phyloP scores from a whole-genome alignment of 1,140 invertebrate species.

The Steinernema feltiae region DNA sequence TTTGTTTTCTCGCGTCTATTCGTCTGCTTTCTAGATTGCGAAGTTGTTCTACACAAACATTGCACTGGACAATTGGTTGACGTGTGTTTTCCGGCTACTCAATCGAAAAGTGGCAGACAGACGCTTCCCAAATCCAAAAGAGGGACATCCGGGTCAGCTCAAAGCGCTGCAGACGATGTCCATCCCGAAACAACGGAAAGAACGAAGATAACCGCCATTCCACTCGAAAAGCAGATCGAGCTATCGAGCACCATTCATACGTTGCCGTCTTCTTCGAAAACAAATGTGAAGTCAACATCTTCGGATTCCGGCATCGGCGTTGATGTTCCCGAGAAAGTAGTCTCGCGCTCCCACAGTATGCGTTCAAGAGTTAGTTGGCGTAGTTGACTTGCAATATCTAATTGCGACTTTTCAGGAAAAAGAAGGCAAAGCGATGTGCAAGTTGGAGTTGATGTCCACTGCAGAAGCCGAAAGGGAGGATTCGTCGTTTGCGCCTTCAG shows the following conservation, averaged over 20 bases:
- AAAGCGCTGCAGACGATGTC: background rate
- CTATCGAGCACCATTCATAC: background rate
- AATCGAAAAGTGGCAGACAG: slow-evolving; percentile 20
- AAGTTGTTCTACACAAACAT: slow-evolving; percentile 66
- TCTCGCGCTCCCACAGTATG: slow-evolving; percentile 44
- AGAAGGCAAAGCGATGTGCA: background rate
- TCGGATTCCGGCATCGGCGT: slow-evolving; percentile 50
- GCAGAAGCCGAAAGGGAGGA: background rate
- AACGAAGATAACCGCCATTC: background rate
- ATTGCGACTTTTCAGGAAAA: background rate
- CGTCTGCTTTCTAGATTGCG: slow-evolving; percentile 46
- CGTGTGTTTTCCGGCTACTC: slow-evolving; percentile 49
- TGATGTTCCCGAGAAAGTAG: slow-evolving; percentile 33
- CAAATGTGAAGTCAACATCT: slow-evolving; percentile 40
- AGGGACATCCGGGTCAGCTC: background rate
- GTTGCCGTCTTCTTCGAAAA: slow-evolving; percentile 21
- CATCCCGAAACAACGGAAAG: background rate
- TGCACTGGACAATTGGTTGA: slow-evolving; percentile 48
- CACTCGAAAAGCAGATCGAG: background rate
- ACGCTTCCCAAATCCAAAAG: slow-evolving; percentile 23
- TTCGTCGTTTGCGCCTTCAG: slow-evolving; percentile 7
- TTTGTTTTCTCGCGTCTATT: slow-evolving; percentile 3
- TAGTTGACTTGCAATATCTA: background rate
- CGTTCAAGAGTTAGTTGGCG: slow-evolving; percentile 10
- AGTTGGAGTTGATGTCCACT: background rate